phyloP scores from a whole-genome alignment of 2,113 vertebrate species.

The Geococcyx californianus region DNA sequence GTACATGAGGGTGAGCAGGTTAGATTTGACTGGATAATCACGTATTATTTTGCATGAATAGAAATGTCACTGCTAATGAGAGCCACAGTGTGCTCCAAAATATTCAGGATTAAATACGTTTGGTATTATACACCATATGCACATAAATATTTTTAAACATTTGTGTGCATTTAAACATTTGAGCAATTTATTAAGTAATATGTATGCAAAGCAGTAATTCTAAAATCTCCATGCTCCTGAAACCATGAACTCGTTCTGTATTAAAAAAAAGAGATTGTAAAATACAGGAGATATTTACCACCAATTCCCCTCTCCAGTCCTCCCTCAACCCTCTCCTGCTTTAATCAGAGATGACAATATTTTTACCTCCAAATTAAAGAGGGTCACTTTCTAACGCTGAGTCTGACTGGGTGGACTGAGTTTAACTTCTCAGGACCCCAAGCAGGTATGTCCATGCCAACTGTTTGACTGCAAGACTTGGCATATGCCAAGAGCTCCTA shows the following conservation, averaged over 20 bases:
- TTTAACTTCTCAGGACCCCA: background rate
- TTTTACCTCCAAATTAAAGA: background rate
- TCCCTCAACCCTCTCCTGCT: background rate
- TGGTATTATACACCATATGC: background rate
- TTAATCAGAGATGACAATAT: background rate
- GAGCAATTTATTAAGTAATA: background rate
- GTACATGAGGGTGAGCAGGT: conserved; percentile 10
- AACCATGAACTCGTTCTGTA: background rate
- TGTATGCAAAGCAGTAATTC: background rate
- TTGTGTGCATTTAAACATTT: background rate
- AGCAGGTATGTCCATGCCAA: background rate
- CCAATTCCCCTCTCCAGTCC: background rate
- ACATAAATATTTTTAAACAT: background rate
- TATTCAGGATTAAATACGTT: background rate
- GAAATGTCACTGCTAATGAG: conserved; percentile 8
- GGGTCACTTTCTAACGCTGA: background rate
- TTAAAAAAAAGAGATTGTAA: background rate
- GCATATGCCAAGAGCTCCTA: background rate
- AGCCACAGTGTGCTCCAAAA: background rate
- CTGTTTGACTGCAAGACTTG: background rate
- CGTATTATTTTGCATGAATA: conserved; percentile 9
- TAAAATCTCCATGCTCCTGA: background rate
- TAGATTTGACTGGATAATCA: conserved; percentile 31
- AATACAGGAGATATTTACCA: background rate
- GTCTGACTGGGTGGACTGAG: background rate